Evolutionary conservation across 2,888 invertebrate genomes (phyloP).

Genomic region (Pteria penguin): DNA sequence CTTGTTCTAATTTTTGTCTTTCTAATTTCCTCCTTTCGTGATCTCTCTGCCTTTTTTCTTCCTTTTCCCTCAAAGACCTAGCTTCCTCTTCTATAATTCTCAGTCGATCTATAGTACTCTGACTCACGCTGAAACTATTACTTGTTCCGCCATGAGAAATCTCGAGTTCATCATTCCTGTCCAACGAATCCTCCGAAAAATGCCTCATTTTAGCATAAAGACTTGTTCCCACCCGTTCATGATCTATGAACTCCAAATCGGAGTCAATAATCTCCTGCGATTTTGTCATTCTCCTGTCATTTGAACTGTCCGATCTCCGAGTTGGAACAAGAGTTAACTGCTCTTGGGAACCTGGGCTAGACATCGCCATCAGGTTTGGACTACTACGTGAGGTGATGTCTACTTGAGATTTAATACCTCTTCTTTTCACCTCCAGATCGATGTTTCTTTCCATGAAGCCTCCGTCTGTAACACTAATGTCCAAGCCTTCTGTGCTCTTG

Average conservation of each 20-base stretch:
- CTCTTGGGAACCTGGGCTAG: conserved; percentile 37
- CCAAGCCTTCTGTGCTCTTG: conserved; percentile 43
- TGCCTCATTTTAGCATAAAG: conserved; percentile 54
- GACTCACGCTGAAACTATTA: conserved; percentile 59
- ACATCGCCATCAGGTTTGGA: conserved; percentile 56
- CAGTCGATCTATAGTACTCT: conserved; percentile 66
- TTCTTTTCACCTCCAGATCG: conserved; percentile 71
- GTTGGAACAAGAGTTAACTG: conserved; percentile 25
- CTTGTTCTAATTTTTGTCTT: conserved; percentile 69
- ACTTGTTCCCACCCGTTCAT: conserved; percentile 50
- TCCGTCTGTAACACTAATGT: conserved; percentile 34
- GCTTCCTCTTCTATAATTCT: conserved; percentile 70
- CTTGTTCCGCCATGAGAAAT: conserved; percentile 61
- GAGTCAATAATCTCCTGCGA: conserved; percentile 59
- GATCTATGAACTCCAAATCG: conserved; percentile 54
- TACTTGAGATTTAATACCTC: conserved; percentile 44
- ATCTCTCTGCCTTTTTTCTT: conserved; percentile 66
- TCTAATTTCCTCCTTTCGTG: conserved; percentile 67
- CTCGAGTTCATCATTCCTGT: conserved; percentile 71
- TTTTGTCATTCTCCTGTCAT: conserved; percentile 57
- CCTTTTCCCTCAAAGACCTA: conserved; percentile 64
- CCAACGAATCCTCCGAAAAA: conserved; percentile 70
- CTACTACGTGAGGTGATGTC: conserved; percentile 58
- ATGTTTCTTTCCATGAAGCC: conserved; percentile 74
- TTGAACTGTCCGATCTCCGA: conserved; percentile 25